Evolutionary conservation across 2,797 vertebrate species (phyloP), one percentile per base, ranked within the genome.

Genomic region (Squalus acanthias): DNA sequence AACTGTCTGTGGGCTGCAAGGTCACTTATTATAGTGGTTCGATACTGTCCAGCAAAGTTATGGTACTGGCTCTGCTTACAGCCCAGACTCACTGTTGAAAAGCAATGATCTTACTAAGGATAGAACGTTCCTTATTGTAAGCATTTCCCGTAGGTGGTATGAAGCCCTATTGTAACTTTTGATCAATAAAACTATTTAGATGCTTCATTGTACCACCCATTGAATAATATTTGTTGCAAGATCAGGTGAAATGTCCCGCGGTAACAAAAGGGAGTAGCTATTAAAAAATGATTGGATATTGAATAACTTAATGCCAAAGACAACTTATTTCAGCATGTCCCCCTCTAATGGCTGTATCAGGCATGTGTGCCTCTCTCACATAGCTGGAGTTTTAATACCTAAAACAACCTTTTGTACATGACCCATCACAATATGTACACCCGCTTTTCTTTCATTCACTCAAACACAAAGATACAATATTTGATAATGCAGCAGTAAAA

Each of bases 1-100:
- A 65, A 92, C 60, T 65, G 29, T 92, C 29, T n/a, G 13, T 91
- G 26, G 57, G 88, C 60, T 20, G 63, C 57, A 92, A 65, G 89
- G 89, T 92, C 89, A 92, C 57, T 92, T 92, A 33, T 92, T 92
- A 33, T 63, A 65, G 10, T 65, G 89, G 63, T 92, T n/a, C 53
- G 33, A 9, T 91, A 10, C 63, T 91, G 57, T 91, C 10, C 57
- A 63, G 29, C 88, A 63, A 91, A 91, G 57, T 91, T 53, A 63
- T 65, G 53, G 13, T 63, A 65, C 57, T 91, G 29, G 13, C 63
- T n/a, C 13, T 91, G 24, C 63, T 60, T 65, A 60, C 60, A 92
- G 57, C 89, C 57, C 33, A 65, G 29, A 33, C 7, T 60, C 53
- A 57, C 57, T 33, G 88, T 91, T 91, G 53, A 91, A 91, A 91